Evolutionary conservation across 2,113 vertebrate genomes (phyloP), one percentile per base, ranked within the genome.

Genomic region (Paradoxurus hermaphroditus): DNA sequence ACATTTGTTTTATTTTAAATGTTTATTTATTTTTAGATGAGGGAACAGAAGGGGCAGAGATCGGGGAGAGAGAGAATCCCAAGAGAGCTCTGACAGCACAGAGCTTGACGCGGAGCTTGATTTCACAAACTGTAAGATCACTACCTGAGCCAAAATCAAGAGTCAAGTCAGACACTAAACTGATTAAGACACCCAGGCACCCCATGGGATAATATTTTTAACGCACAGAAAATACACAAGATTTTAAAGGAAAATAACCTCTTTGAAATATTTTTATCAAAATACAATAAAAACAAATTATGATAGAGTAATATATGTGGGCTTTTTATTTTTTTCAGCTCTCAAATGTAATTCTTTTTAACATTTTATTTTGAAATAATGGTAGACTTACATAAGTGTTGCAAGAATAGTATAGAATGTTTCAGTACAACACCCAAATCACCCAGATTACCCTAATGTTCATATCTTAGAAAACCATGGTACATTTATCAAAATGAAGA

Each of bases 181-280:
- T 59, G 56, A 59, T 59, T 59, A 21, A 59, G 21, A 7, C 21
- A 59, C 8, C 56, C 56, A 59, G 56, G 56, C 7, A 23, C 56
- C 56, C 21, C 56, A 23, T 4, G 34, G 27, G 53, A 78, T 86
- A 36, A 83, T 63, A 91, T 86, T 81, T 90, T 82, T 10, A 90
- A 95, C 39, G 53, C 21, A 75, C 21, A 75, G 41, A 68, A 91
- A 89, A 86, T 39, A 46, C 16, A 53, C 12, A 93, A 18, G 12
- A 68, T 93, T 86, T 91, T 78, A 78, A 78, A 94, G 19, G 49
- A 94, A 82, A 93, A 67, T 46, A 93, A 96, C 72, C n/a, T 67
- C 75, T 62, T 59, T 46, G n/a, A 85, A 91, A 73, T 75, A 75
- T 21, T 0, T 78, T 86, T 70, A 70, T 82, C 44, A 89, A 96